Conservation (phyloP, 1,140 invertebrate species). For the Pseudobourletiella spinata region DNA sequence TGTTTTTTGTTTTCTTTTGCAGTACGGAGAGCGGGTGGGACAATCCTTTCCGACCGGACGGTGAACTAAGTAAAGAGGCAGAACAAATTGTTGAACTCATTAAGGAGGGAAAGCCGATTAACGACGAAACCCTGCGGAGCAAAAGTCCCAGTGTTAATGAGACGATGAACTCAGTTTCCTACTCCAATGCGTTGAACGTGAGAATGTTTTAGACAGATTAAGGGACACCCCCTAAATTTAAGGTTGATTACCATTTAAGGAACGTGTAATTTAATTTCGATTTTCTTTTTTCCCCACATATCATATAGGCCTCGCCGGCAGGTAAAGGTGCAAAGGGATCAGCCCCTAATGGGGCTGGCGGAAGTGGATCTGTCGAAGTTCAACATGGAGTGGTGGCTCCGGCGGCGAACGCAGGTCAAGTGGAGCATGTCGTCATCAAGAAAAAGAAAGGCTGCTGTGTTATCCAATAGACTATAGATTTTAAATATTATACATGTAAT, state of each 20-base stretch:
- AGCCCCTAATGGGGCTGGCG: slow-evolving; percentile 39
- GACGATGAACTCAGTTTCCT: slow-evolving; percentile 26
- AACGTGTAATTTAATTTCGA: too few species aligned
- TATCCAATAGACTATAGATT: slow-evolving; percentile 55
- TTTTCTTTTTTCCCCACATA: too few species aligned
- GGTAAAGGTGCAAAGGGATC: slow-evolving; percentile 40
- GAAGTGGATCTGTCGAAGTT: slow-evolving; percentile 54
- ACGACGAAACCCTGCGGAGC: slow-evolving; percentile 35
- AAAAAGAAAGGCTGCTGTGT: slow-evolving; percentile 86
- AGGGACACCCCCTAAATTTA: neutral
- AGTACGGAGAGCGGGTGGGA: slow-evolving; percentile 92
- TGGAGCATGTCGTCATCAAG: slow-evolving; percentile 66
- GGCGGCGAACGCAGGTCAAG: slow-evolving; percentile 59
- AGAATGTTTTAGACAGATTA: too few species aligned
- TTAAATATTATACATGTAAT: neutral
- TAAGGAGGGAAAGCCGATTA: slow-evolving; percentile 77
- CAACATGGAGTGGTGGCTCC: slow-evolving; percentile 58
- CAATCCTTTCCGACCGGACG: slow-evolving; percentile 92
- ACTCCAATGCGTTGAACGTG: slow-evolving; percentile 25
- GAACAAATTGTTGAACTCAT: slow-evolving; percentile 92
- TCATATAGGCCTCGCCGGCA: slow-evolving; percentile 35
- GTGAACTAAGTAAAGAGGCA: slow-evolving; percentile 85
- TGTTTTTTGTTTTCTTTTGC: slow-evolving; percentile 43
- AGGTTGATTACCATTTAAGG: too few species aligned
- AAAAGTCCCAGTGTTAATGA: slow-evolving; percentile 37